Conservation (phyloP, 2,888 invertebrate genomes). For the Oscheius myriophilus region DNA sequence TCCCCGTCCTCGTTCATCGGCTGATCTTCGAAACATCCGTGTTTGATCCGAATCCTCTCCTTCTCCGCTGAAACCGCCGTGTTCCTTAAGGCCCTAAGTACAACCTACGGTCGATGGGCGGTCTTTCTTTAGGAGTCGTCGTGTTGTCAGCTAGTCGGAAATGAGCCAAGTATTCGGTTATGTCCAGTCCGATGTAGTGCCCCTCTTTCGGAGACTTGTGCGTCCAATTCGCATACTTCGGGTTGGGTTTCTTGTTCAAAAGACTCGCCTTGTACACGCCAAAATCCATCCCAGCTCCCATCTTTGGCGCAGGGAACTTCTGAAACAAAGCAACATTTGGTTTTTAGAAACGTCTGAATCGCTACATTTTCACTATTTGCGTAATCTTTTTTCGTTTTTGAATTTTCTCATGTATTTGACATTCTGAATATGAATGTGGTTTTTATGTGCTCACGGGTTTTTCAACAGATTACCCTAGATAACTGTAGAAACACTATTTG, state of each 20-base stretch:
- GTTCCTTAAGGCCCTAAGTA: not conserved
- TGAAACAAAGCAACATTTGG: too few relatives aligned
- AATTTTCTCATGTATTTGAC: too few relatives aligned
- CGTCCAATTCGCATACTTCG: constrained; percentile 6
- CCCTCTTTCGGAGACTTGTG: constrained; percentile 1
- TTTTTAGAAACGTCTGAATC: too few relatives aligned
- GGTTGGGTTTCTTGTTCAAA: constrained; percentile 19
- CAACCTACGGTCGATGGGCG: not conserved
- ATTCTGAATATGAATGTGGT: too few relatives aligned
- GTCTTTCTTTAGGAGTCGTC: not conserved
- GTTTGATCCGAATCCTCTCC: not conserved
- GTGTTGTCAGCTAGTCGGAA: not conserved
- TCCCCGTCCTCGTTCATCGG: constrained; percentile 11
- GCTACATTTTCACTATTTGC: too few relatives aligned
- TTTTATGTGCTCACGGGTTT: too few relatives aligned
- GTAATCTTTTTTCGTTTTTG: too few relatives aligned
- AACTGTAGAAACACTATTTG: too few relatives aligned
- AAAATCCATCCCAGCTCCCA: constrained; percentile 17
- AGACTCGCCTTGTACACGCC: constrained; percentile 16
- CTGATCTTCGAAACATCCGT: constrained; percentile 2
- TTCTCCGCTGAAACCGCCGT: not conserved
- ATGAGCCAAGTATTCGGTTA: constrained; percentile 7
- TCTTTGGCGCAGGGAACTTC: constrained; percentile 6
- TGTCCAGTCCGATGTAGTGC: constrained; percentile 15
- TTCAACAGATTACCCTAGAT: too few relatives aligned